Conservation (phyloP, 2,113 vertebrate species). For the Bubalus kerabau region DNA sequence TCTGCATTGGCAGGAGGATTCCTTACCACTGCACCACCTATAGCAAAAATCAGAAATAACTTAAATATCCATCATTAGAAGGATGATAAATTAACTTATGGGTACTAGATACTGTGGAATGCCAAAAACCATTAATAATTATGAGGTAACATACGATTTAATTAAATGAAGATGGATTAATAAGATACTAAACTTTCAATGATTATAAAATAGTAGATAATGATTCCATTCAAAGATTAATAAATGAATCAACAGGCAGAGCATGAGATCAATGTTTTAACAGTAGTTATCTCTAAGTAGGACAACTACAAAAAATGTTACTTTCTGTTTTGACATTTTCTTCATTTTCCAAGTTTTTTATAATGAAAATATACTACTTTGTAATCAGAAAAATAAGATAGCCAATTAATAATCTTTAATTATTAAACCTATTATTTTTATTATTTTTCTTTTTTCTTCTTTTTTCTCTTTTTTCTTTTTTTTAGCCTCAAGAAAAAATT, state of each 20-base stretch:
- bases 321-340: neutral
- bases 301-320: neutral
- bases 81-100: neutral
- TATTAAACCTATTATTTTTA: neutral
- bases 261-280: neutral
- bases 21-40: neutral
- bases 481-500: neutral
- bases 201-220: neutral
- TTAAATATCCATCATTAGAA: neutral
- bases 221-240: neutral
- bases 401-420: neutral
- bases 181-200: neutral
- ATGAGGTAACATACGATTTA: neutral
- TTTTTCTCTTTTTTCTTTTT: neutral
- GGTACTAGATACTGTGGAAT: neutral
- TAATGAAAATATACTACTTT: too few species aligned
- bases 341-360: neutral
- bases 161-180: neutral
- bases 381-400: neutral
- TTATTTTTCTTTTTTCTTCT: neutral
- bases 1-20: neutral
- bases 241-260: neutral
- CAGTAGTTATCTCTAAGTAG: neutral
- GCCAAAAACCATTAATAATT: neutral
- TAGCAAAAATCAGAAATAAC: neutral